phyloP scores from a whole-genome alignment of 2,888 invertebrate genomes.

The Lasiommata megera region DNA sequence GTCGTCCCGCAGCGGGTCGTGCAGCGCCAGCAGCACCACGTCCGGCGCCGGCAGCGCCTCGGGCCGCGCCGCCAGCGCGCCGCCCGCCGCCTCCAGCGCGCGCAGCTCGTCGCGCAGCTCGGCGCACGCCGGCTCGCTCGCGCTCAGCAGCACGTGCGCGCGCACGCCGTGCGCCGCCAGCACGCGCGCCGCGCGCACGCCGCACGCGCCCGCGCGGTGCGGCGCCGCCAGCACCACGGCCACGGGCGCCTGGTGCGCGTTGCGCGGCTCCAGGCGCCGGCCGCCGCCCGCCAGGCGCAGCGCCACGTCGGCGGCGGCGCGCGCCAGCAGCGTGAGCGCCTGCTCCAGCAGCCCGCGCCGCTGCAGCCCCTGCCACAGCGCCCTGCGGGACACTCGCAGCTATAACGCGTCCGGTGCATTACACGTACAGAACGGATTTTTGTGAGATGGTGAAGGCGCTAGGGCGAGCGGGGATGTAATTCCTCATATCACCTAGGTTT shows the following conservation, averaged over 20 bases:
- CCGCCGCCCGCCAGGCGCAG: conserved; percentile 89
- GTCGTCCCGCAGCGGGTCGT: conserved; percentile 43
- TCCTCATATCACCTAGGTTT: too few species aligned
- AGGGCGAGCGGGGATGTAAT: too few species aligned
- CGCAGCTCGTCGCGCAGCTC: conserved; percentile 83
- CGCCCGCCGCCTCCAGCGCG: conserved; percentile 34
- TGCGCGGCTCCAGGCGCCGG: conserved; percentile 90
- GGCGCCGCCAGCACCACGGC: conserved; percentile 88
- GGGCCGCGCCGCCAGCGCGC: conserved; percentile 17
- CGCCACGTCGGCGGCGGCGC: conserved; percentile 92
- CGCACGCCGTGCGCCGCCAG: conserved; percentile 91
- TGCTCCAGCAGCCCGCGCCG: conserved; percentile 74
- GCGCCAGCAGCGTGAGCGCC: conserved; percentile 88
- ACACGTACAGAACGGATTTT: too few species aligned
- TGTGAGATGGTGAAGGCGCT: too few species aligned
- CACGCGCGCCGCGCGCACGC: conserved; percentile 83
- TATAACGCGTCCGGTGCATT: too few species aligned
- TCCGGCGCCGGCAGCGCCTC: conserved; percentile 45
- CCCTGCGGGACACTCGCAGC: too few species aligned
- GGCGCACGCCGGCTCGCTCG: conserved; percentile 30
- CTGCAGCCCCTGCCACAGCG: conserved; percentile 85
- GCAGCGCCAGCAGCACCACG: conserved; percentile 53
- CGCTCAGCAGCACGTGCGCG: conserved; percentile 31
- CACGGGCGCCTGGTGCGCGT: conserved; percentile 93
- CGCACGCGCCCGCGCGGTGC: conserved; percentile 74